Evolutionary conservation across 2,888 invertebrate genomes (phyloP).

Genomic region (Heliconius ethilla): DNA sequence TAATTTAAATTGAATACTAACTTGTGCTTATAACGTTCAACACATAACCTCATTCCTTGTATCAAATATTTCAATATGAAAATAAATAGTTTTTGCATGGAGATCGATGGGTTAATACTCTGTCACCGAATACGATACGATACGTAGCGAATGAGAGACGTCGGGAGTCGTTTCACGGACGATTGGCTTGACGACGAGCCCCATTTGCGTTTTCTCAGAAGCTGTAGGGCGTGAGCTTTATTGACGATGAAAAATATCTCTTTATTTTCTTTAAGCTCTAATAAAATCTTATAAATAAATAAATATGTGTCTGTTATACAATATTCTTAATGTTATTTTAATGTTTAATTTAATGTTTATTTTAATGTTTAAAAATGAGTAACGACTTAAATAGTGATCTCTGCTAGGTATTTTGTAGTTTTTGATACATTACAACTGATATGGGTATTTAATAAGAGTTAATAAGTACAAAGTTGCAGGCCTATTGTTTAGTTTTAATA

Average conservation of each 20-base stretch:
- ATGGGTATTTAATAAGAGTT: not conserved
- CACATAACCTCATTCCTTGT: not conserved
- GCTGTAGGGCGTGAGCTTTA: slow-evolving; percentile 40
- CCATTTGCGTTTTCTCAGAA: slow-evolving; percentile 48
- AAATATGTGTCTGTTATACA: not conserved
- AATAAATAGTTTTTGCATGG: slow-evolving; percentile 44
- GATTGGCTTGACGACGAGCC: slow-evolving; percentile 58
- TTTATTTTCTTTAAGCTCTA: slow-evolving; percentile 1
- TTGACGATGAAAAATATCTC: slow-evolving; percentile 25
- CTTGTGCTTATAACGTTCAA: not conserved
- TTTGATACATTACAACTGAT: not conserved
- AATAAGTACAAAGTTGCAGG: not conserved
- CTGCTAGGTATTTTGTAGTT: not conserved
- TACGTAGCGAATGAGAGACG: slow-evolving; percentile 74
- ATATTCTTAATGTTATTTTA: not conserved
- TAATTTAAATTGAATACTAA: not conserved
- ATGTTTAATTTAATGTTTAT: too few relatives aligned
- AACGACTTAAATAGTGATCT: not conserved
- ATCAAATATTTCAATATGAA: slow-evolving; percentile 27
- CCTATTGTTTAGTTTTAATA: not conserved
- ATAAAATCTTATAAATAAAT: not conserved
- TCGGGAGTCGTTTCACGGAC: slow-evolving; percentile 76
- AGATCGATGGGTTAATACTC: slow-evolving; percentile 49
- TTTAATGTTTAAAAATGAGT: not conserved
- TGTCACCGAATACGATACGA: slow-evolving; percentile 59